Evolutionary conservation across 2,113 vertebrate genomes (phyloP), one percentile per base, ranked within the genome.

Genomic region (Lophochroa leadbeateri): DNA sequence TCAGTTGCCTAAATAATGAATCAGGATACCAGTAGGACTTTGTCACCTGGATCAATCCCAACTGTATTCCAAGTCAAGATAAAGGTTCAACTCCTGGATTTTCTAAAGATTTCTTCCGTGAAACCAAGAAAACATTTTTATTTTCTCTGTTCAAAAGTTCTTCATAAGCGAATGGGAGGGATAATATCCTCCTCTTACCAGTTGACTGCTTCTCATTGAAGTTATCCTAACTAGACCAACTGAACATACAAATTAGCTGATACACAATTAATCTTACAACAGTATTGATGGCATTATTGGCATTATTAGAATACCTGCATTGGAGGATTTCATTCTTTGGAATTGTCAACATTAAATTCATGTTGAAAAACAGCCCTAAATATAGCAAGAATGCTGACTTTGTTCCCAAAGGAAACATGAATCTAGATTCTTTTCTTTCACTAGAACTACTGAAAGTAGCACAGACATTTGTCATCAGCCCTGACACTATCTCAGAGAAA

Each of bases 81-180:
- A 50, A 2, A 63, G 9, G 4, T 71, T 72, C 5, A 9, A 1
- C 9, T 14, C 5, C 1, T 55, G 17, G 0, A 1, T 25, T 84
- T 89, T 89, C 44, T 50, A 47, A 15, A 28, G 10, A 55, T 77
- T 93, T 70, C 2, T 69, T 63, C 18, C 49, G 16, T 41, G 76
- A 77, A 91, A 63, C 17, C 17, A 47, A 55, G 12, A 18, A 81
- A 86, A 7, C 1, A 57, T 4, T 77, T 86, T 92, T 8, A 21
- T 71, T 80, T 37, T 67, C 3, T 43, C 75, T 41, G 5, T 39
- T 85, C 43, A 88, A 50, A 12, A 53, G 10, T 12, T 46, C 17
- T 69, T 55, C 29, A 61, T 31, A 49, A 47, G 41, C 12, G 61
- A 57, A 72, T 47, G 2, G 7, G 7, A 91, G 18, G n/a, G 47